phyloP scores from a whole-genome alignment of 2,113 vertebrate genomes.

The Cinclus mexicanus region DNA sequence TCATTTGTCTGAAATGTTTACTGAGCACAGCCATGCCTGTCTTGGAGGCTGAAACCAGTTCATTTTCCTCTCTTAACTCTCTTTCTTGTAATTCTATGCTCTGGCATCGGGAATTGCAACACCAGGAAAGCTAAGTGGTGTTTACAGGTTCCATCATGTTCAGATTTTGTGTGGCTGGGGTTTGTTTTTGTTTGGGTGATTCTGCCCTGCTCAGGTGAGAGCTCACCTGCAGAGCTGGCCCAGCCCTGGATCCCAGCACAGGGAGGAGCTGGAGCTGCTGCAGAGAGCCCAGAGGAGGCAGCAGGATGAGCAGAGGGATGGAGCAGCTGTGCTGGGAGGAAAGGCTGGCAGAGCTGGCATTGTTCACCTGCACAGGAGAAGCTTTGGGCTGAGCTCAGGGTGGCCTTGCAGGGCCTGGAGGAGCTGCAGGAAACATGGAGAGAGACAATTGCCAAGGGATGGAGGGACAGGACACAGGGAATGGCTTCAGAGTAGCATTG shows the following conservation, averaged over 20 bases:
- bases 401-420: too few relatives aligned
- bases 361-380: too few relatives aligned
- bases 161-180: neutral
- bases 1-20: conserved; percentile 19
- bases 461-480: neutral
- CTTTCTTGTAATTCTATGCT: neutral
- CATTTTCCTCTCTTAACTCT: neutral
- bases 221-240: neutral
- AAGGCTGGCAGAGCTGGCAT: too few relatives aligned
- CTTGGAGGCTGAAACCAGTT: neutral
- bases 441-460: neutral
- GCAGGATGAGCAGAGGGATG: too few relatives aligned
- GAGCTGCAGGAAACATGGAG: too few relatives aligned
- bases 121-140: neutral
- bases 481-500: neutral
- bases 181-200: neutral
- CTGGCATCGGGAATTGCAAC: neutral
- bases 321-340: too few relatives aligned
- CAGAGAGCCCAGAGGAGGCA: neutral
- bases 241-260: neutral
- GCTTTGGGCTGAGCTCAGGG: too few relatives aligned
- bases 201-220: neutral
- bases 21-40: neutral
- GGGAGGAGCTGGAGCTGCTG: neutral
- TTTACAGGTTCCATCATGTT: neutral